Base-by-base conservation (phyloP, 1,140 invertebrate species). In the Potamilus streckersoni region DNA sequence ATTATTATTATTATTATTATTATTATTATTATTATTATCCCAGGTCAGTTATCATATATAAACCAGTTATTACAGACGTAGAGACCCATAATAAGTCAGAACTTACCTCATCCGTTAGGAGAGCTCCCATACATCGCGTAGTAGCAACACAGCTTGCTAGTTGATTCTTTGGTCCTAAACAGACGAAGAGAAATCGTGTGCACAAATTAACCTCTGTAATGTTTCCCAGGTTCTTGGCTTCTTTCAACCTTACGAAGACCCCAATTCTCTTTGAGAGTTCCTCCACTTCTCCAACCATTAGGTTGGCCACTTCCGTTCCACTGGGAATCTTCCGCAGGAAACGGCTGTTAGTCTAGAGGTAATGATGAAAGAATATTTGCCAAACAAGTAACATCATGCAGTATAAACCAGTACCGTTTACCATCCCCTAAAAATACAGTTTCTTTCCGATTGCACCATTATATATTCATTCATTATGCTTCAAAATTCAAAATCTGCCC, bases 271-370 rank as follows among this genome's bases (percentile, higher is more conserved):
- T 69, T 6, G 69, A 73, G 15, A 83, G 71, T 49, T 80, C 76
- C 13, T 77, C 65, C 6, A 99, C 95, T 91, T 99, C 97, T 15
- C 98, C 98, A 2, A 99, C 96, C 15, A 99, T 91, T 83, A 99
- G 98, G 89, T 99, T 99, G 13, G 96, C 96, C 3, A 97, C 97
- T 90, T 99, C 98, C 1, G 97, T 95, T 27, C 97, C 97, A 0
- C 93, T 93, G n/a, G 97, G 98, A 85, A 99, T 97, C 92, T 99
- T 99, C 83, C 87, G 88, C 84, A 89, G 85, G 74, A 89, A 89
- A 65, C 86, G 83, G 20, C 88, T 77, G 66, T 89, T 90, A 61
- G 82, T 76, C 87, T 87, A 73, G 20, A 80, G 80, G 27, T 64
- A 73, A 56, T 4, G 49, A 49, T n/a, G 55, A 73, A 38, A 68